Conservation (phyloP, 2,113 vertebrate species). For the Riparia riparia region DNA sequence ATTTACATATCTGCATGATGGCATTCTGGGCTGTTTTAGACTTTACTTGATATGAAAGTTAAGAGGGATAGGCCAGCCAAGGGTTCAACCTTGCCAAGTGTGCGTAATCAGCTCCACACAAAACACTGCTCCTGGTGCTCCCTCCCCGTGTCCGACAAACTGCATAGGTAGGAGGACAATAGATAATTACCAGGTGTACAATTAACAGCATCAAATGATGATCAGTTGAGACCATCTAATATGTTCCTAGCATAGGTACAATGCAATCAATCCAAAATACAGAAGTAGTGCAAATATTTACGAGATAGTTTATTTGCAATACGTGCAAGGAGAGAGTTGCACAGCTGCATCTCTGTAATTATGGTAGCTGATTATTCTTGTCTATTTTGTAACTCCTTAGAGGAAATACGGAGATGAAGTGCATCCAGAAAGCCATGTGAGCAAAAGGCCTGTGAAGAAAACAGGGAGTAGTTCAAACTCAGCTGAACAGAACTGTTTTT, state of each 20-base stretch:
- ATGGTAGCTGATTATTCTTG: not conserved
- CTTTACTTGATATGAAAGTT: not conserved
- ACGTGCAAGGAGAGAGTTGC: not conserved
- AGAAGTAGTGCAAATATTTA: not conserved
- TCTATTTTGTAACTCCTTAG: not conserved
- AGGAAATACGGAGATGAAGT: not conserved
- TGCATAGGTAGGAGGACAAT: not conserved
- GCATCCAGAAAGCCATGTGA: rapidly evolving
- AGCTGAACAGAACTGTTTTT: not conserved
- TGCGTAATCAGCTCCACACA: rapidly evolving
- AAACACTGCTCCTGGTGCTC: not conserved
- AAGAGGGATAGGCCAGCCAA: not conserved
- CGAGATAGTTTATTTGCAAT: not conserved
- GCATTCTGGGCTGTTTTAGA: not conserved
- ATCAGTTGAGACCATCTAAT: not conserved
- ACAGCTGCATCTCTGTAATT: not conserved
- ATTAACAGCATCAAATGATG: not conserved
- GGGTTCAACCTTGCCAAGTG: not conserved
- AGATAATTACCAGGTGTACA: not conserved
- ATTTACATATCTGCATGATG: not conserved
- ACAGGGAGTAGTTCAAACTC: not conserved
- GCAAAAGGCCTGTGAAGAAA: not conserved
- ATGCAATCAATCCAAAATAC: not conserved
- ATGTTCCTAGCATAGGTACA: not conserved
- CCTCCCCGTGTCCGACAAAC: rapidly evolving